Evolutionary conservation across 2,888 invertebrate species (phyloP), one percentile per base, ranked within the genome.

Genomic region (Ectropis crepuscularia): DNA sequence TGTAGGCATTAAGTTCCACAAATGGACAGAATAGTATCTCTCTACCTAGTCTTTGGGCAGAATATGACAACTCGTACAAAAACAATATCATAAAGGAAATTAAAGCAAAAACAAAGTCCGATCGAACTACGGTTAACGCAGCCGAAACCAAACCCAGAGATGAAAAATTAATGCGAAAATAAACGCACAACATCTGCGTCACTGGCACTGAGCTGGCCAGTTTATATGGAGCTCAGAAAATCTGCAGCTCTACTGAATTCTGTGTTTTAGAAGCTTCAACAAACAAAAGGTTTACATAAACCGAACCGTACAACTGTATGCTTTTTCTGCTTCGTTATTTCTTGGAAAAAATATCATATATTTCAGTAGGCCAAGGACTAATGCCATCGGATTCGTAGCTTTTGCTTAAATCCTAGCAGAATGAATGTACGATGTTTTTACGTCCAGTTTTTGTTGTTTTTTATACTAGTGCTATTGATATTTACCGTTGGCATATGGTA

Each of bases 151-250:
- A 81, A 80, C 75, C 74, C 70, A 74, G 73, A 75, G 79, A 85
- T 86, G 85, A 86, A 86, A 86, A 82, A 84, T 86, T 86, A 86
- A 86, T 86, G 85, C 80, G 82, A 81, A 85, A 81, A 85, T 85
- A 85, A 86, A 83, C 86, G 85, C 79, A 84, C 79, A 79, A 74
- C 86, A 86, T 85, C 86, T 85, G 86, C 81, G 82, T 79, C 81
- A 76, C 78, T 78, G 78, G 78, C 76, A 76, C 71, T 66, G 69
- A 72, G 70, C 59, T 57, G 63, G 66, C 86, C 82, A 83, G 70
- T 74, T 65, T 73, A 45, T 6, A 5, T 41, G 63, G 86, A 77
- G 55, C 85, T 67, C 65, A 68, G 60, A 71, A 65, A 67, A 70
- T 68, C 72, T 69, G 67, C 66, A 60, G 58, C 39, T 53, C 61